A percentile compares a stretch with the other conserved stretches of the same genome.
Evolutionary conservation across 2,888 invertebrate species (phyloP).

Genomic region (Machimus atricapillus): DNA sequence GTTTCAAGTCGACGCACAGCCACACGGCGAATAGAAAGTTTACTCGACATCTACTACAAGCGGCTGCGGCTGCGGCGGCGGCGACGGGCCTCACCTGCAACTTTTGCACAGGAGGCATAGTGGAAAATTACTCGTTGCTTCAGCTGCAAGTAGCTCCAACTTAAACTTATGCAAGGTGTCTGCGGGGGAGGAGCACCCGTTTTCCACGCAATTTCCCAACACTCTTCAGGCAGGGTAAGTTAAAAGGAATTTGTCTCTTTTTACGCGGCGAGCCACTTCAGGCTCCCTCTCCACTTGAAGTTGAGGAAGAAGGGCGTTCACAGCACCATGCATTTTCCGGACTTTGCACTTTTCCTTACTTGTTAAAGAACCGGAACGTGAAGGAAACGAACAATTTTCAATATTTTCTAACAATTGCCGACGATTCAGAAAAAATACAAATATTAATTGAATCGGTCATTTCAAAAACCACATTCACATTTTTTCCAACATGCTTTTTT

Average conservation of each 20-base stretch:
- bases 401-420: not conserved
- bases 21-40: slow-evolving; percentile 22
- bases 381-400: not conserved
- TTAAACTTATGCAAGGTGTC: not conserved
- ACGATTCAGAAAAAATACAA: not conserved
- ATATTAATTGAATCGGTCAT: too few relatives aligned
- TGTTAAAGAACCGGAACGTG: not conserved
- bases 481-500: too few relatives aligned
- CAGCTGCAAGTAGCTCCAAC: not conserved
- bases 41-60: not conserved
- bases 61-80: not conserved
- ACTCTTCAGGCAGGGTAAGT: not conserved
- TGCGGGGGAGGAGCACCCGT: not conserved
- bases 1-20: slow-evolving; percentile 14
- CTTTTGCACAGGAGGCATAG: not conserved
- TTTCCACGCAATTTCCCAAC: not conserved
- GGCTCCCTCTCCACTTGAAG: not conserved
- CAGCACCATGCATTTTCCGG: not conserved
- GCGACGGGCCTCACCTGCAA: not conserved
- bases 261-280: not conserved
- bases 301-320: not conserved
- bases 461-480: too few relatives aligned
- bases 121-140: slow-evolving; percentile 26
- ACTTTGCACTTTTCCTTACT: not conserved
- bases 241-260: not conserved